Conservation (phyloP, 2,797 vertebrate species). For the Malurus leucopterus region DNA sequence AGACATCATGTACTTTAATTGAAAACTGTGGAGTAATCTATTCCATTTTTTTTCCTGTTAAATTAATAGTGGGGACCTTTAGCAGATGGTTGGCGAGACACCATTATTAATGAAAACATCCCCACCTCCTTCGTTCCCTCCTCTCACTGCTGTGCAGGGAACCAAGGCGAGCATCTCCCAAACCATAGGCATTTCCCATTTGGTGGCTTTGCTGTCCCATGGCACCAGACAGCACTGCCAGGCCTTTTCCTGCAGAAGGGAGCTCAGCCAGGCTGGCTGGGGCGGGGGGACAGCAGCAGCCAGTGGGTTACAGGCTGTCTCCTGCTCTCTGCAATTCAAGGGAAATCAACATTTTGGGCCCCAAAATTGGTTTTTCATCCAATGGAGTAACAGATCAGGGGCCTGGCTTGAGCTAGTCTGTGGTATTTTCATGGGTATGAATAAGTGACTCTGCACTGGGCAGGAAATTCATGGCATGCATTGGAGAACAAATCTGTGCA, state of each 20-base stretch:
- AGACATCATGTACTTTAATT: slow-evolving; percentile 61
- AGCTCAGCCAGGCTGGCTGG: neutral
- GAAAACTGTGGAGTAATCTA: slow-evolving; percentile 56
- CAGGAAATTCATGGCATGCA: neutral
- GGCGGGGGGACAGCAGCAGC: neutral
- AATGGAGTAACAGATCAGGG: fast-evolving
- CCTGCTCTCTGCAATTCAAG: neutral
- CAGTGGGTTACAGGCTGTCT: fast-evolving
- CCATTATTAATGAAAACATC: slow-evolving; percentile 56
- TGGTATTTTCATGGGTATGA: neutral
- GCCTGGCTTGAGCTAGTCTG: fast-evolving
- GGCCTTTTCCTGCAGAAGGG: neutral
- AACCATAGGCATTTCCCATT: neutral
- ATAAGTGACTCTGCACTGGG: neutral
- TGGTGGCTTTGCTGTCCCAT: fast-evolving
- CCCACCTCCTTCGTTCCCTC: neutral
- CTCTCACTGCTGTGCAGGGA: neutral
- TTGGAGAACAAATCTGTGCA: neutral
- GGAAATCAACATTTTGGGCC: neutral
- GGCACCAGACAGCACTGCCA: neutral
- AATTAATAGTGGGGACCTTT: slow-evolving; percentile 66
- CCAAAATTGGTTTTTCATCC: fast-evolving
- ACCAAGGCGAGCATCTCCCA: neutral
- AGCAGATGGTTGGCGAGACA: slow-evolving; percentile 57
- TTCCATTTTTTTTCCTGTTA: slow-evolving; percentile 48